Conservation (phyloP, 2,113 vertebrate species). For the Leuciscus idus region DNA sequence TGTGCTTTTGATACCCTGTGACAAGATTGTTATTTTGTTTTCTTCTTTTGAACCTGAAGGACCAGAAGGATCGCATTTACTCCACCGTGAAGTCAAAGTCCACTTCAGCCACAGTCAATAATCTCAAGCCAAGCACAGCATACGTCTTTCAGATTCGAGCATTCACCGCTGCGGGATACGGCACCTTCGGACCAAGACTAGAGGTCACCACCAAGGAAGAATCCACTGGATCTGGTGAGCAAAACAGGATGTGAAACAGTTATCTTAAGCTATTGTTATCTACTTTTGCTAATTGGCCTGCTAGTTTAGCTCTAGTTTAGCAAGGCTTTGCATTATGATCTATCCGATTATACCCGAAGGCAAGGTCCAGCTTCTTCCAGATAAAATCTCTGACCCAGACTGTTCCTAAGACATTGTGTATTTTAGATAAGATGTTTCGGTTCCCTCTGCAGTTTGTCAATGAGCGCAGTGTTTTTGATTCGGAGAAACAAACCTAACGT, state of each 20-base stretch:
- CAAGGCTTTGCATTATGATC: neutral
- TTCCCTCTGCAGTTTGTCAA: conserved; percentile 64
- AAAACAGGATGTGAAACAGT: neutral
- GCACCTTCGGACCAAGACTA: conserved; percentile 91
- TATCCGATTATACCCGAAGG: conserved; percentile 1
- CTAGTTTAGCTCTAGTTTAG: neutral
- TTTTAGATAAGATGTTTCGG: conserved; percentile 52
- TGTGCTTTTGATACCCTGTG: conserved; percentile 17
- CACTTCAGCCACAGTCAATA: conserved; percentile 93
- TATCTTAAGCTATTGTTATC: neutral
- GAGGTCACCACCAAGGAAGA: conserved; percentile 97
- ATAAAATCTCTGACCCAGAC: conserved; percentile 16
- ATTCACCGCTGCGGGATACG: conserved; percentile 95
- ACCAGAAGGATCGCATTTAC: conserved; percentile 95
- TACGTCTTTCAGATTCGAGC: conserved; percentile 98
- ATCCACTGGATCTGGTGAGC: conserved; percentile 83
- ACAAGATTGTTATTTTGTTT: conserved; percentile 26
- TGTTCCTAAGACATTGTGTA: conserved; percentile 23
- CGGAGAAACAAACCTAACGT: conserved; percentile 58
- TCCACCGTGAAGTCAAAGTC: conserved; percentile 94
- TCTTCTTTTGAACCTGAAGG: conserved; percentile 75
- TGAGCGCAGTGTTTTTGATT: conserved; percentile 57
- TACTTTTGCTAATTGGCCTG: neutral
- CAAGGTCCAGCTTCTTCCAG: neutral
- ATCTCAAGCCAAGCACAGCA: conserved; percentile 94